phyloP scores from a whole-genome alignment of 30 jellyfish, hydroid and myxozoan genomes.

The Nemopilema nomurai region DNA sequence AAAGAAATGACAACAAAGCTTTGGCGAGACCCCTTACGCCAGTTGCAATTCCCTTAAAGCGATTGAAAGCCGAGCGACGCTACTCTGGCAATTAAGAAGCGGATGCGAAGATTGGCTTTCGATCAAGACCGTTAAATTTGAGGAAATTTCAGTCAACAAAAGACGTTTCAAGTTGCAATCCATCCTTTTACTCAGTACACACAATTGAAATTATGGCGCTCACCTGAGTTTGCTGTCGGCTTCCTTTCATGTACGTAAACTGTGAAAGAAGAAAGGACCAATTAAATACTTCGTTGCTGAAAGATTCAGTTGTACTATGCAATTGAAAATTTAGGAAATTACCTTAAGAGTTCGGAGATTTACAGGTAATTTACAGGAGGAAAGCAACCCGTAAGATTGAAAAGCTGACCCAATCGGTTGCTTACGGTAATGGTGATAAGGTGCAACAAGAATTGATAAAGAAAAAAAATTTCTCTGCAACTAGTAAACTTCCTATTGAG shows the following conservation, averaged over 20 bases:
- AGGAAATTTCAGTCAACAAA: background rate
- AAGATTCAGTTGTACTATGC: background rate
- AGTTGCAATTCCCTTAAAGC: too few species aligned
- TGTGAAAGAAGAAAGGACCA: background rate
- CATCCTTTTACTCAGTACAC: too few species aligned
- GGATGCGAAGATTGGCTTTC: background rate
- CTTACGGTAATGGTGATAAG: too few species aligned
- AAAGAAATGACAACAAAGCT: too few species aligned
- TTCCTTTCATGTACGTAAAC: background rate
- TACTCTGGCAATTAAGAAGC: background rate
- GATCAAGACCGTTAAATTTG: background rate
- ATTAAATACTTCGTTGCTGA: background rate
- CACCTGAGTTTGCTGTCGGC: slow-evolving; percentile 18
- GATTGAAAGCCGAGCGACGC: background rate
- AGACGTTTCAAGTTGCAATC: background rate
- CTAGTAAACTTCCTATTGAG: background rate
- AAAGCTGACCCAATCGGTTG: background rate
- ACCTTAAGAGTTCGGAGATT: background rate
- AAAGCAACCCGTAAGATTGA: background rate
- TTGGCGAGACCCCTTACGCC: too few species aligned
- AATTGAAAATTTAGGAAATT: background rate
- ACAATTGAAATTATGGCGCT: background rate
- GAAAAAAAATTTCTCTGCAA: too few species aligned
- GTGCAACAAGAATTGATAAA: too few species aligned
- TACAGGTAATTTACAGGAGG: background rate